These are phyloP conservation scores for Athalia circularis DNA, from an alignment of 2,888 invertebrate species.

Conservation along the genomic window DNA sequence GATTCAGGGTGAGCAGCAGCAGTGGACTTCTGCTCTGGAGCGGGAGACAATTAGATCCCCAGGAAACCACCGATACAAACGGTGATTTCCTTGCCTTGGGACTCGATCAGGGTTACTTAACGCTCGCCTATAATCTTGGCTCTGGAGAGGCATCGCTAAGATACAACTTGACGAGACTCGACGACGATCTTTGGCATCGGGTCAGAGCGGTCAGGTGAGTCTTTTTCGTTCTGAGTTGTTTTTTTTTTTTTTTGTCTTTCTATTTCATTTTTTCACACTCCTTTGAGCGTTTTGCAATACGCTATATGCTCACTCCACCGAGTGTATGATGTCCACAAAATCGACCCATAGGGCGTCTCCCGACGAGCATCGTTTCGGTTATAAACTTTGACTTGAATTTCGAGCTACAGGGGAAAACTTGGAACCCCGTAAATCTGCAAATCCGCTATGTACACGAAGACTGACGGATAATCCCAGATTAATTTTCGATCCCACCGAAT, in stretches of 20 bases:
- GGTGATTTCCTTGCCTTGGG: slow-evolving; percentile 91
- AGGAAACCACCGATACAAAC: slow-evolving; percentile 75
- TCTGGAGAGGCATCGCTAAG: slow-evolving; percentile 90
- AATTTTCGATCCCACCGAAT: slow-evolving; percentile 9
- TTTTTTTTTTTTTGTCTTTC: not conserved
- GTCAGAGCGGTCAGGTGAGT: slow-evolving; percentile 84
- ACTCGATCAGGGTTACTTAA: slow-evolving; percentile 86
- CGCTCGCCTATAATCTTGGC: slow-evolving; percentile 88
- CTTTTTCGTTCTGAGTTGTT: not conserved
- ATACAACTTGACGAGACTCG: slow-evolving; percentile 89
- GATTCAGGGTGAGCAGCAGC: slow-evolving; percentile 84
- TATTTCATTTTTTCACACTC: not conserved
- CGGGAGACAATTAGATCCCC: slow-evolving; percentile 79
- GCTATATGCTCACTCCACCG: too few relatives aligned
- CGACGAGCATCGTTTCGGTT: too few relatives aligned
- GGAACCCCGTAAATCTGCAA: slow-evolving; percentile 10
- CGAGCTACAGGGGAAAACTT: not conserved
- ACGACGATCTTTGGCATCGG: slow-evolving; percentile 92
- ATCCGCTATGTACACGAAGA: slow-evolving; percentile 29
- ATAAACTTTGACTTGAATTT: slow-evolving; percentile 5
- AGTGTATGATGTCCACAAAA: too few relatives aligned
- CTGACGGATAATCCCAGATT: slow-evolving; percentile 28
- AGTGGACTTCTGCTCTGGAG: slow-evolving; percentile 91
- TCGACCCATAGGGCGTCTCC: too few relatives aligned
- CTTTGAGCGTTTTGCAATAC: not conserved